Conservation (phyloP, 2,888 invertebrate genomes). For the Venustoraphidia nigricollis region DNA sequence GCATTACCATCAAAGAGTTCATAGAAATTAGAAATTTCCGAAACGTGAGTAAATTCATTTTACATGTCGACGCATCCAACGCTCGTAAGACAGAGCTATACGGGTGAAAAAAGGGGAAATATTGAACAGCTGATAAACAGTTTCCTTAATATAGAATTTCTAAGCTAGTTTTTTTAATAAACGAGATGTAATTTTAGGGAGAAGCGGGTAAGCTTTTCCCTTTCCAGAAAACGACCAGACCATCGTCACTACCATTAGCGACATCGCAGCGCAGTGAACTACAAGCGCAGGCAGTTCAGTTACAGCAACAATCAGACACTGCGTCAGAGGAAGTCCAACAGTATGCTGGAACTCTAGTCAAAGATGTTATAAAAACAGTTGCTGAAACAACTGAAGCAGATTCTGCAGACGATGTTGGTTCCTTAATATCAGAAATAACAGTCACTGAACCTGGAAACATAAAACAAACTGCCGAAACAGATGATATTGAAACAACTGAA, state of each 20-base stretch:
- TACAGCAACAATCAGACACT: not conserved
- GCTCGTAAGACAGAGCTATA: no score
- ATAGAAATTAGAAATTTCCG: no score
- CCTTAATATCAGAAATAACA: constrained; percentile 17
- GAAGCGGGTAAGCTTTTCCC: constrained; percentile 26
- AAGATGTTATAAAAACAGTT: constrained; percentile 27
- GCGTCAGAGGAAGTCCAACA: constrained; percentile 20
- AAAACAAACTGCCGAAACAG: no score
- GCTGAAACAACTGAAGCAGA: constrained; percentile 18
- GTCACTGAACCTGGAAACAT: constrained; percentile 16
- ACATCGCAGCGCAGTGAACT: not conserved
- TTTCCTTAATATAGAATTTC: no score
- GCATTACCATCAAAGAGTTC: no score
- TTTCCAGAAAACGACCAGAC: constrained; percentile 25
- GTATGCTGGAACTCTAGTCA: constrained; percentile 27
- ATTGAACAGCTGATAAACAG: no score
- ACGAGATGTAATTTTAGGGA: constrained; percentile 16
- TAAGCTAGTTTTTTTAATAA: no score
- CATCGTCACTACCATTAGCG: constrained; percentile 24
- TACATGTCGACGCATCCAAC: no score
- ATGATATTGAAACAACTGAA: no score
- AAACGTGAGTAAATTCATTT: no score
- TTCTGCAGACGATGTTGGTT: constrained; percentile 12
- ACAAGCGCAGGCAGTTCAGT: not conserved
- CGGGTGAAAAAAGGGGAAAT: no score